Conservation (phyloP, 2,797 vertebrate species). For the Luscinia luscinia region DNA sequence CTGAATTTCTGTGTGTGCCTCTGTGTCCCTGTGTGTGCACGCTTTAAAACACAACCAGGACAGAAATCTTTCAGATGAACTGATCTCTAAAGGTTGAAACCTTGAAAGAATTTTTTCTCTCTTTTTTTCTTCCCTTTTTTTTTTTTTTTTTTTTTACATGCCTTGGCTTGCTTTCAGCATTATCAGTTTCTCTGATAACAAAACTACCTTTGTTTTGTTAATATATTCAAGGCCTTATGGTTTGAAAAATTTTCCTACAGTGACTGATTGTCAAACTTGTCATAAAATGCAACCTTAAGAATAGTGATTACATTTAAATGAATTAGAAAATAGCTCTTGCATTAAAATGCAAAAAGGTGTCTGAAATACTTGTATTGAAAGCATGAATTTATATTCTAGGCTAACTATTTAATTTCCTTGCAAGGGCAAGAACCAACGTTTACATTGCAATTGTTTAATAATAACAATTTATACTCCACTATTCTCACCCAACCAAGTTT, state of each 20-base stretch:
- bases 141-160: fast-evolving
- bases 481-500: background rate
- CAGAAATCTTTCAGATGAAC: conserved; percentile 21
- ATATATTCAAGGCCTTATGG: background rate
- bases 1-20: background rate
- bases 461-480: background rate
- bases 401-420: conserved; percentile 7
- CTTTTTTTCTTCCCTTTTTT: background rate
- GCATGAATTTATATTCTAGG: background rate
- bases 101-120: background rate
- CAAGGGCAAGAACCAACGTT: background rate
- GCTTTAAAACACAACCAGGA: conserved; percentile 37
- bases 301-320: conserved; percentile 29
- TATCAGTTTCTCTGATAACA: background rate
- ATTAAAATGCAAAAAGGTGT: conserved; percentile 19
- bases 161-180: background rate
- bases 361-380: background rate
- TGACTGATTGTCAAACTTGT: conserved; percentile 40
- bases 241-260: background rate
- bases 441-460: background rate
- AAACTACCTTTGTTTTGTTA: background rate
- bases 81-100: conserved; percentile 34
- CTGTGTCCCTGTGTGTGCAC: fast-evolving
- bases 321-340: background rate
- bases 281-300: background rate